These are phyloP conservation scores for Drosophila affinis DNA, from an alignment of 2,888 invertebrate genomes.

Conservation along the genomic window DNA sequence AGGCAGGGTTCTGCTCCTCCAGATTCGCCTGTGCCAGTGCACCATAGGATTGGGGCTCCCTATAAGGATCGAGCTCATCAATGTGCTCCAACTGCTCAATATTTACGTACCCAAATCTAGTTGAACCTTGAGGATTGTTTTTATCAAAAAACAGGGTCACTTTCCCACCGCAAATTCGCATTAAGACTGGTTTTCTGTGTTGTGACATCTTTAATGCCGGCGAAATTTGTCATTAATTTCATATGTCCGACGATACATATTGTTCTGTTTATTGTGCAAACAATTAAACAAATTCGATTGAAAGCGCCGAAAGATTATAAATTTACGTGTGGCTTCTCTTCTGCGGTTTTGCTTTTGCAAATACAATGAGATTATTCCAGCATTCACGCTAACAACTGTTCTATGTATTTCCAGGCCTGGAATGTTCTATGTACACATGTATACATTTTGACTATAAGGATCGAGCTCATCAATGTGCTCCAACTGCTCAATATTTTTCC, in stretches of 20 bases:
- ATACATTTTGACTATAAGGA: too few relatives aligned
- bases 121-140: background rate
- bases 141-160: background rate
- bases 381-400: too few relatives aligned
- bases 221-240: constrained; percentile 32
- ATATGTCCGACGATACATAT: constrained; percentile 1
- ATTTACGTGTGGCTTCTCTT: background rate
- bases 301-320: constrained; percentile 1
- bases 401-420: too few relatives aligned
- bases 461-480: too few relatives aligned
- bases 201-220: constrained; percentile 24
- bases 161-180: constrained; percentile 54
- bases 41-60: constrained; percentile 68
- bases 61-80: constrained; percentile 64
- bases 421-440: too few relatives aligned
- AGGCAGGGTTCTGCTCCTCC: constrained; percentile 45
- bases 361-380: too few relatives aligned
- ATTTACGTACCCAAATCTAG: constrained; percentile 43
- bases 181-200: constrained; percentile 44
- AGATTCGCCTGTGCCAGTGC: constrained; percentile 55
- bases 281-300: constrained; percentile 5
- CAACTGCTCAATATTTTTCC: too few relatives aligned
- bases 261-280: background rate
- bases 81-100: constrained; percentile 67
- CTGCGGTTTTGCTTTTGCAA: background rate